phyloP scores from a whole-genome alignment of 2,888 invertebrate species.

The Oscheius sp. region DNA sequence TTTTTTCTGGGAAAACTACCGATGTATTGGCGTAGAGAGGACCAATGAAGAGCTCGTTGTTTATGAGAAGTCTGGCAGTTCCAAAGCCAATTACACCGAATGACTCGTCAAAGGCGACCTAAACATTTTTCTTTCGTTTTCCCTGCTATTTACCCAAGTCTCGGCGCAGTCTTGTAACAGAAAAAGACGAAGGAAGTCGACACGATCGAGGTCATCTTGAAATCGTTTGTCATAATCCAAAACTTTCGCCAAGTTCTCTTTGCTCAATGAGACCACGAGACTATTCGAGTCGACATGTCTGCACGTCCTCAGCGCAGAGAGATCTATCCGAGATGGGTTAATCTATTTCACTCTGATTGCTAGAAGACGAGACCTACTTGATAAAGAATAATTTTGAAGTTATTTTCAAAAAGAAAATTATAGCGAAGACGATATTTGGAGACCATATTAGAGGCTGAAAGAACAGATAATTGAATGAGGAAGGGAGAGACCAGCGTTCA shows the following conservation, averaged over 20 bases:
- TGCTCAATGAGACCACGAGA: not conserved
- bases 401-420: conserved; percentile 1
- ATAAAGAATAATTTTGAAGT: conserved; percentile 17
- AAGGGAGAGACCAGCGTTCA: conserved; percentile 7
- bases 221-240: conserved; percentile 12
- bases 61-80: conserved; percentile 21
- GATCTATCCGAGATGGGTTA: not conserved
- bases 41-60: conserved; percentile 24
- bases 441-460: conserved; percentile 18
- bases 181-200: conserved; percentile 5
- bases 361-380: conserved; percentile 5
- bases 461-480: not conserved
- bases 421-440: conserved; percentile 20
- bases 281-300: too few relatives aligned
- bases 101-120: conserved; percentile 14
- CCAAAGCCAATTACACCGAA: conserved; percentile 1
- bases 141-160: not conserved
- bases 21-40: conserved; percentile 16
- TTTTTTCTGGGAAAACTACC: not conserved
- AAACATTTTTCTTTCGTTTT: too few relatives aligned
- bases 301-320: not conserved
- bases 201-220: conserved; percentile 21
- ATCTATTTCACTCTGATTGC: too few relatives aligned
- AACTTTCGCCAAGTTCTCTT: conserved; percentile 4
- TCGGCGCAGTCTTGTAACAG: conserved; percentile 22